Evolutionary conservation across 2,888 invertebrate species (phyloP).

Genomic region (Torymus aiolomorphi): DNA sequence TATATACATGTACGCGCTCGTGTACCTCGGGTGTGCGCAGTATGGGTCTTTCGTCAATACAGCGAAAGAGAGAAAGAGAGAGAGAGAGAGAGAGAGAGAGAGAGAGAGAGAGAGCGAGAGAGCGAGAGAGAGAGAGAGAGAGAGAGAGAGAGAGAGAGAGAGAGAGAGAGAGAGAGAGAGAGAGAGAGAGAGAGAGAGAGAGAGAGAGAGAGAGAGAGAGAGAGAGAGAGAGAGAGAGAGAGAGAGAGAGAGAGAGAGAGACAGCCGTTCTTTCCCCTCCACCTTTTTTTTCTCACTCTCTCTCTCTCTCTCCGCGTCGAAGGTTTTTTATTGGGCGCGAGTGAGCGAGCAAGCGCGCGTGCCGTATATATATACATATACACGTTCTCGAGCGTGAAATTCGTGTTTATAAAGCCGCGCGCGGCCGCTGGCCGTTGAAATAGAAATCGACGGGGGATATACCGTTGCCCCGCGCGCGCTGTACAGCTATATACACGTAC

Average conservation of each 20-base stretch:
- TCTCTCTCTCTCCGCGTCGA: neutral
- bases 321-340: slow-evolving; percentile 1
- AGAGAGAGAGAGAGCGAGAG: too few species aligned
- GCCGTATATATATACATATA: neutral
- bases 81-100: too few species aligned
- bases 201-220: too few species aligned
- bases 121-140: too few species aligned
- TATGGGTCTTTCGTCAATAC: slow-evolving; percentile 19
- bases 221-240: too few species aligned
- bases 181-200: too few species aligned
- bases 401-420: slow-evolving; percentile 45
- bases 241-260: too few species aligned
- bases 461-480: too few species aligned
- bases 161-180: too few species aligned
- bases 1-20: too few species aligned
- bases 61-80: too few species aligned
- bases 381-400: slow-evolving; percentile 40
- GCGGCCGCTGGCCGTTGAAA: slow-evolving; percentile 20
- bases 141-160: too few species aligned
- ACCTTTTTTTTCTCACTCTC: neutral
- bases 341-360: slow-evolving; percentile 1
- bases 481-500: neutral
- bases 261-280: neutral
- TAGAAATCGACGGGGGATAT: slow-evolving; percentile 33
- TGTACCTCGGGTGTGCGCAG: neutral